Percentiles rank a stretch among this genome's conserved stretches.
These are phyloP conservation scores for Trichomalopsis sarcophagae DNA, from an alignment of 1,140 invertebrate species.

Conservation along the genomic window DNA sequence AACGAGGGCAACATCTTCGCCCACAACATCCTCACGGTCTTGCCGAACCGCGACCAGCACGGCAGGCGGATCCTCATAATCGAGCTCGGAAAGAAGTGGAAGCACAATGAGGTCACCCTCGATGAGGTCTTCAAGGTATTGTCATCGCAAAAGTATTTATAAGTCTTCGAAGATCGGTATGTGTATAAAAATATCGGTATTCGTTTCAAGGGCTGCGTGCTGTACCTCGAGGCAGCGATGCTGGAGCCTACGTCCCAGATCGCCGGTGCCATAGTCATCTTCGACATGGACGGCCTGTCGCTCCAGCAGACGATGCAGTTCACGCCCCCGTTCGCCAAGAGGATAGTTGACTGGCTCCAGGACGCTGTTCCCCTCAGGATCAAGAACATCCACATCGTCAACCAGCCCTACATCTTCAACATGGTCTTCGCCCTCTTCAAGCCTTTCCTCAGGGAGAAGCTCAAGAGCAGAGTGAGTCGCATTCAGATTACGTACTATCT, in stretches of 20 bases:
- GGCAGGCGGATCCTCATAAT: slow-evolving; percentile 84
- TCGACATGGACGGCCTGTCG: slow-evolving; percentile 89
- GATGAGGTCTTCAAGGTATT: slow-evolving; percentile 85
- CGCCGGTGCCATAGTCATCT: slow-evolving; percentile 85
- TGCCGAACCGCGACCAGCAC: slow-evolving; percentile 84
- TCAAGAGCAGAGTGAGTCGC: slow-evolving; percentile 77
- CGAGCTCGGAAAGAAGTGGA: slow-evolving; percentile 90
- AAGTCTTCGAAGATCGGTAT: background rate
- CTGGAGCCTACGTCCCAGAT: slow-evolving; percentile 86
- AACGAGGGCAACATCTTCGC: slow-evolving; percentile 85
- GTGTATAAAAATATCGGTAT: background rate
- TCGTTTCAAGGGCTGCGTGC: slow-evolving; percentile 78
- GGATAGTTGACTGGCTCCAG: slow-evolving; percentile 88
- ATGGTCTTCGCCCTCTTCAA: slow-evolving; percentile 91
- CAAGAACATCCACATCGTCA: slow-evolving; percentile 90
- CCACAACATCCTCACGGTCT: slow-evolving; percentile 84
- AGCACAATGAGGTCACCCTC: slow-evolving; percentile 84
- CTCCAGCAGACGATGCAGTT: slow-evolving; percentile 89
- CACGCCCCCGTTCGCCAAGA: slow-evolving; percentile 86
- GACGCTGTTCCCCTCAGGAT: slow-evolving; percentile 87
- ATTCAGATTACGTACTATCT: background rate
- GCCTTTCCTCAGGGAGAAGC: slow-evolving; percentile 87
- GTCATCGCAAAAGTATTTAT: background rate
- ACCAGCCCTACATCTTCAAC: slow-evolving; percentile 92
- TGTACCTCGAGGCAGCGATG: slow-evolving; percentile 87